Conservation (phyloP, 2,113 vertebrate genomes). For the Ranitomeya variabilis region DNA sequence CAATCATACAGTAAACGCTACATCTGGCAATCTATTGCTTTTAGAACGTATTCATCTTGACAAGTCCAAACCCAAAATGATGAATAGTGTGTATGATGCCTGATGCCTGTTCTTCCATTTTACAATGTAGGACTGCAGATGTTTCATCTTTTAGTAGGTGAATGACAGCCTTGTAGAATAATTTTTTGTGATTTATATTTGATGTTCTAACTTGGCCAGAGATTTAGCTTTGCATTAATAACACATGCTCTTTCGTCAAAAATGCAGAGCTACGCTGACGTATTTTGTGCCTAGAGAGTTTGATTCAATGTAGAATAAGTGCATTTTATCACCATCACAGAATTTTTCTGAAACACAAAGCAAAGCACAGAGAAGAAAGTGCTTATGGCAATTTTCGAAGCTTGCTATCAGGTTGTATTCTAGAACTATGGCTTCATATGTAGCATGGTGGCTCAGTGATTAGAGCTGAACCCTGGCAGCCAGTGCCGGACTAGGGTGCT, state of each 20-base stretch:
- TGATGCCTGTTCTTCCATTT: not conserved
- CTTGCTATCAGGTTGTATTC: not conserved
- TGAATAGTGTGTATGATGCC: not conserved
- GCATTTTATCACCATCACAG: not conserved
- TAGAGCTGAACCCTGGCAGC: too few relatives aligned
- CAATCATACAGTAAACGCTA: not conserved
- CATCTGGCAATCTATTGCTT: not conserved
- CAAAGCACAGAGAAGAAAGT: not conserved
- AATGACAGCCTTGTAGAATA: not conserved
- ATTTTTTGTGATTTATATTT: slow-evolving; percentile 10
- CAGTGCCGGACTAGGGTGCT: too few relatives aligned
- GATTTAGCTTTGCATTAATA: slow-evolving; percentile 12
- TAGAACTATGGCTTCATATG: not conserved
- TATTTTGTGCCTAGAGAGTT: not conserved
- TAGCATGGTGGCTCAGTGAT: not conserved
- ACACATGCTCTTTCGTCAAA: not conserved
- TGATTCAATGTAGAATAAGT: not conserved
- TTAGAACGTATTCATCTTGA: not conserved
- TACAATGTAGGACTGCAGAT: not conserved
- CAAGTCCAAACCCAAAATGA: not conserved
- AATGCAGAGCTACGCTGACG: not conserved
- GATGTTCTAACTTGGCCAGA: not conserved
- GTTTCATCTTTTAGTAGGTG: not conserved
- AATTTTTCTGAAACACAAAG: not conserved
- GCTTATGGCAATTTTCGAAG: not conserved